Conservation (phyloP, 2,113 vertebrate genomes). For the Perca flavescens region DNA sequence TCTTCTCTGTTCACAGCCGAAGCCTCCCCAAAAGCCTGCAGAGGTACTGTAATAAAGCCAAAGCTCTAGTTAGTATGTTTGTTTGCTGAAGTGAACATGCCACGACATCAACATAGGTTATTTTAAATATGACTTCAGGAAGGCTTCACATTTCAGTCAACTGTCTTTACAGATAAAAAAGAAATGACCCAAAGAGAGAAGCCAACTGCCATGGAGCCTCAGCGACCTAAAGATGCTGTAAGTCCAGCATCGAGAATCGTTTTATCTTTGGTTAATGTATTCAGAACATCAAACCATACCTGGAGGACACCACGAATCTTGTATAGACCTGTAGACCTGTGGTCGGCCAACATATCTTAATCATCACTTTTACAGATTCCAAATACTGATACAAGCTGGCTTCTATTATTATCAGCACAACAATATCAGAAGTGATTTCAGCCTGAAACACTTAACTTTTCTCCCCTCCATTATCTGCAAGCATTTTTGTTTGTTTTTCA, state of each 20-base stretch:
- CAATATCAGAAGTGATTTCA: not conserved
- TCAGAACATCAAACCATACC: not conserved
- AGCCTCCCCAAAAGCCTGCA: slow-evolving; percentile 49
- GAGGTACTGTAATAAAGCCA: slow-evolving; percentile 49
- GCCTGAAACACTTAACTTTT: not conserved
- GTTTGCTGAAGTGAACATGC: not conserved
- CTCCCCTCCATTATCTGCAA: not conserved
- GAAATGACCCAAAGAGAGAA: slow-evolving; percentile 34
- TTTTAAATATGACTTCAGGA: not conserved
- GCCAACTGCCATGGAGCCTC: slow-evolving; percentile 45
- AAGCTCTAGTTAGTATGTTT: not conserved
- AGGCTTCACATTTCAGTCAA: not conserved
- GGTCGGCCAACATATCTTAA: not conserved
- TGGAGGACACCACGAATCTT: not conserved
- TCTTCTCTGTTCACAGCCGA: slow-evolving; percentile 43
- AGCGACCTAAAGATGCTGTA: slow-evolving; percentile 43
- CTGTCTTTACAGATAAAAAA: slow-evolving; percentile 46
- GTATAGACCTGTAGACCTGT: too few species aligned
- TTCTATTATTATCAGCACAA: not conserved
- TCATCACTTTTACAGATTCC: not conserved
- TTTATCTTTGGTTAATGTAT: not conserved
- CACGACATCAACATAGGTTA: not conserved
- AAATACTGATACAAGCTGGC: not conserved
- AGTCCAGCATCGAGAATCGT: not conserved
- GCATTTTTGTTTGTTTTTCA: not conserved